phyloP scores from a whole-genome alignment of 2,113 vertebrate species.

The Regulus satrapa region DNA sequence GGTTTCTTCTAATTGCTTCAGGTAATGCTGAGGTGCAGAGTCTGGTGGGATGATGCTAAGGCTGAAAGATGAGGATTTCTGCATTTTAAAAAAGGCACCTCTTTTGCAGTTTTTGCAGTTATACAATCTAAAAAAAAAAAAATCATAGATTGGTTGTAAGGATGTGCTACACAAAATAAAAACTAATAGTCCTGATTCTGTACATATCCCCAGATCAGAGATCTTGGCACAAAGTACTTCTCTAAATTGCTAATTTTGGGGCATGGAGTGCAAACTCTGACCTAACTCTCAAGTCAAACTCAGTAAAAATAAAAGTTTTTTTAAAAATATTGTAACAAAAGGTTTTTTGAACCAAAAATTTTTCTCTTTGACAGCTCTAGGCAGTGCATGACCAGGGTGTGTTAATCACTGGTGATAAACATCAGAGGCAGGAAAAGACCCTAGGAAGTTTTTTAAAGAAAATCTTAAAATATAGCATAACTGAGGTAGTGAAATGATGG shows the following conservation, averaged over 20 bases:
- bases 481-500: not conserved
- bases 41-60: not conserved
- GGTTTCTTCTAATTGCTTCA: slow-evolving; percentile 33
- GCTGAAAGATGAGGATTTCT: not conserved
- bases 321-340: fast-evolving
- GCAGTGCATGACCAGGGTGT: not conserved
- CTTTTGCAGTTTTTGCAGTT: not conserved
- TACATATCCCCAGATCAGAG: not conserved
- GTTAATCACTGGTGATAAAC: not conserved
- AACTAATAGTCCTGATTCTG: not conserved
- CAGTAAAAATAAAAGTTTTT: not conserved
- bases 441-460: not conserved
- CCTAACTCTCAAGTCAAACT: not conserved
- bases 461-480: not conserved
- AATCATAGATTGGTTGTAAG: not conserved
- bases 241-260: not conserved
- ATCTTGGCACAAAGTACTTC: not conserved
- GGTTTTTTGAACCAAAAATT: not conserved
- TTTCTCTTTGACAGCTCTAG: not conserved
- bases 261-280: not conserved
- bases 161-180: not conserved
- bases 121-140: not conserved
- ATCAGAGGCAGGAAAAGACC: not conserved
- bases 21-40: slow-evolving; percentile 40
- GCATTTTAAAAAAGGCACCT: not conserved